Percentiles rank a stretch among this genome's conserved stretches.
Evolutionary conservation across 2,113 vertebrate genomes (phyloP).

Genomic region (Etia nguti): DNA sequence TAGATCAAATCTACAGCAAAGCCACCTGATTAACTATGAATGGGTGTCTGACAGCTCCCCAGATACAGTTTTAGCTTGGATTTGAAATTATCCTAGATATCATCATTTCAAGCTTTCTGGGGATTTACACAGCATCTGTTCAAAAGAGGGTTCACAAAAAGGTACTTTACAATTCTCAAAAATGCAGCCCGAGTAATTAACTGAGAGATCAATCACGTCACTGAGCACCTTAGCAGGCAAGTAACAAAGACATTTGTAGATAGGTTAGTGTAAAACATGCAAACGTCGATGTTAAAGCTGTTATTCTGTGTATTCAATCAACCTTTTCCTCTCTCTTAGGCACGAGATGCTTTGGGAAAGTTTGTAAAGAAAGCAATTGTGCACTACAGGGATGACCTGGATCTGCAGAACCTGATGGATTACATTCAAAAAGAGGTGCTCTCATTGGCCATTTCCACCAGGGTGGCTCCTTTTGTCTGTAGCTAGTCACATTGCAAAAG

Average conservation of each 20-base stretch:
- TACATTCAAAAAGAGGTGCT: slow-evolving; percentile 79
- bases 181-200: not conserved
- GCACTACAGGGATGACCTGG: slow-evolving; percentile 76
- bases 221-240: not conserved
- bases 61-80: not conserved
- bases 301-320: not conserved
- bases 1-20: not conserved
- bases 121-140: not conserved
- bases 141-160: not conserved
- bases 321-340: slow-evolving; percentile 29
- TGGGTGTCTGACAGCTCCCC: not conserved
- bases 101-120: not conserved
- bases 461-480: not conserved
- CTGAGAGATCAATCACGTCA: not conserved
- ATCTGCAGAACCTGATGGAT: slow-evolving; percentile 79
- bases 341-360: slow-evolving; percentile 64
- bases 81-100: not conserved
- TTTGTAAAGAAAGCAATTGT: slow-evolving; percentile 76
- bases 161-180: not conserved
- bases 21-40: not conserved
- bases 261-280: not conserved
- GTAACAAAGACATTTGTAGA: not conserved
- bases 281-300: not conserved
- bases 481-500: not conserved
- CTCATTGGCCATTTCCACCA: not conserved